phyloP scores from a whole-genome alignment of 2,888 invertebrate genomes.

The Opisthograptis luteolata region DNA sequence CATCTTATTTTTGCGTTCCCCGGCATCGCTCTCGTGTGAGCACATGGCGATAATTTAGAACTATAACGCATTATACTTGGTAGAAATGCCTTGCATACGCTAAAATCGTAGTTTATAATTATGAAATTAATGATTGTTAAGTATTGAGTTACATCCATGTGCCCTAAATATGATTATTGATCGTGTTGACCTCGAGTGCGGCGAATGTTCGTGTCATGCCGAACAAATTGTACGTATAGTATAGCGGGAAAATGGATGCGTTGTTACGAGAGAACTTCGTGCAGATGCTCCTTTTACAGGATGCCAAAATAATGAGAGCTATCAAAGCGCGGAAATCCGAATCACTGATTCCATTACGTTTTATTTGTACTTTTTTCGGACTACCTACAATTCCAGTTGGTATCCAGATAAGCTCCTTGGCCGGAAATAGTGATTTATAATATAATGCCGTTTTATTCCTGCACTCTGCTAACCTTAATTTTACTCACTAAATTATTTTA shows the following conservation, averaged over 20 bases:
- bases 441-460: no score
- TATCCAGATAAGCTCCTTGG: no score
- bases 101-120: constrained; percentile 14
- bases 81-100: constrained; percentile 14
- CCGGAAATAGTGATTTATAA: no score
- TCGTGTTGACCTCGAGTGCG: constrained; percentile 61
- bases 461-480: no score
- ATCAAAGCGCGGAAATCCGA: not conserved
- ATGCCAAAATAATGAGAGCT: no score
- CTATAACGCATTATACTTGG: constrained; percentile 34
- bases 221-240: constrained; percentile 64
- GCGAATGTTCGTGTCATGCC: constrained; percentile 41
- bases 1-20: constrained; percentile 75
- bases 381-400: no score
- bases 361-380: no score
- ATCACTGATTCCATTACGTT: no score
- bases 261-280: constrained; percentile 12
- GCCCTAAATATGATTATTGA: constrained; percentile 52
- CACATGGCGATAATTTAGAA: constrained; percentile 63
- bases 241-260: constrained; percentile 43
- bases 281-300: no score
- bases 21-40: constrained; percentile 64
- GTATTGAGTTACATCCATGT: constrained; percentile 1
- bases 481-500: no score
- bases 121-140: constrained; percentile 4